Conservation (phyloP, 1,140 invertebrate genomes). For the Apis laboriosa region DNA sequence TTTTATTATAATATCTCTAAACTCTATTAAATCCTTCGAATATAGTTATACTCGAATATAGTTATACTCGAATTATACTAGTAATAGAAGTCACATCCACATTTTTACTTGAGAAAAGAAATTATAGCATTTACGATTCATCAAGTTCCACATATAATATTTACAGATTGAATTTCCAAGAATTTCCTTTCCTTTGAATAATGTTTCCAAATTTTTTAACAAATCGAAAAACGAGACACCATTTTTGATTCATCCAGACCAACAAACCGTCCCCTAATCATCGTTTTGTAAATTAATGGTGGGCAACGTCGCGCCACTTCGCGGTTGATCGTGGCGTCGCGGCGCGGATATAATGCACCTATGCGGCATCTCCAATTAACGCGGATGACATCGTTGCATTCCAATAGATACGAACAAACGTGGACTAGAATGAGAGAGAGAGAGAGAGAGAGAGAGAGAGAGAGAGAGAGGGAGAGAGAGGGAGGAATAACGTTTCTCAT, state of each 20-base stretch:
- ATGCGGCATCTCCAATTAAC: conserved; percentile 63
- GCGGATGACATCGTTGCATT: conserved; percentile 57
- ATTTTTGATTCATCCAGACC: conserved; percentile 35
- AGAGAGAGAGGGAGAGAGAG: background rate
- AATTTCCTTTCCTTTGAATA: background rate
- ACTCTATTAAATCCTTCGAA: too few species aligned
- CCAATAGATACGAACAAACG: conserved; percentile 61
- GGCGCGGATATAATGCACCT: conserved; percentile 49
- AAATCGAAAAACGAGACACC: conserved; percentile 26
- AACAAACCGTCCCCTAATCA: conserved; percentile 43
- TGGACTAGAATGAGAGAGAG: background rate
- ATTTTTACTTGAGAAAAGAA: too few species aligned
- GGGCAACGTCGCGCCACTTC: conserved; percentile 43
- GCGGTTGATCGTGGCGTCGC: conserved; percentile 50
- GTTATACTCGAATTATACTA: too few species aligned
- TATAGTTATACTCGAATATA: too few species aligned
- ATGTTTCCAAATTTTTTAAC: conserved; percentile 21
- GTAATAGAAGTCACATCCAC: too few species aligned
- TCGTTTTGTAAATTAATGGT: conserved; percentile 65
- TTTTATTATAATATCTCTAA: too few species aligned
- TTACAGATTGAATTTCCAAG: too few species aligned
- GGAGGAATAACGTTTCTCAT: conserved; percentile 46
- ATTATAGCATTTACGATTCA: too few species aligned
- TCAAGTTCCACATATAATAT: too few species aligned
- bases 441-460: background rate